phyloP scores from a whole-genome alignment of 2,113 vertebrate species.

The Dromiciops gliroides region DNA sequence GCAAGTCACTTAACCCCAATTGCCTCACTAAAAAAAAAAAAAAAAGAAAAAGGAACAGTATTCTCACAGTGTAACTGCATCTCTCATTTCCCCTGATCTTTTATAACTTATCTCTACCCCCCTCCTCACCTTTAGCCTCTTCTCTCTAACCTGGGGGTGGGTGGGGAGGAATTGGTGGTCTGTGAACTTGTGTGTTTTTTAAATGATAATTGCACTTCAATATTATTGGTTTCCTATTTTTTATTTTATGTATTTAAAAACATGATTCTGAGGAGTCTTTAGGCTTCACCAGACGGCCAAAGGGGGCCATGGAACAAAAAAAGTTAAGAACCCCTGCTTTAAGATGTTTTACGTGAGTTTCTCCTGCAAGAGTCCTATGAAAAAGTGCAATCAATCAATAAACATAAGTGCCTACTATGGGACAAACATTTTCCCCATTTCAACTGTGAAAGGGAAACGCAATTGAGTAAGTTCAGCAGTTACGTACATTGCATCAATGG shows the following conservation, averaged over 20 bases:
- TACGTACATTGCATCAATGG: slow-evolving; percentile 33
- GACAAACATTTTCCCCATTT: neutral
- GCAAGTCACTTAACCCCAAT: too few relatives aligned
- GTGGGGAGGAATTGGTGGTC: neutral
- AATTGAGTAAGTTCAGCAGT: neutral
- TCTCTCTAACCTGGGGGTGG: neutral
- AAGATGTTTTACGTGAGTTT: neutral
- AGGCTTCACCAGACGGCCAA: neutral
- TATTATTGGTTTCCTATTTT: neutral
- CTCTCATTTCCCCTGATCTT: neutral
- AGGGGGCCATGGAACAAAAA: neutral
- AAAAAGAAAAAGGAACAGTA: too few relatives aligned
- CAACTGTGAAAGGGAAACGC: neutral
- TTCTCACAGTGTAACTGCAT: neutral
- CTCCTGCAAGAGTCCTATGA: neutral
- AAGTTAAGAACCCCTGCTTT: neutral
- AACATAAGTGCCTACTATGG: neutral
- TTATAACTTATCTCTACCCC: neutral
- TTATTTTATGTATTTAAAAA: neutral
- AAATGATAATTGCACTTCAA: neutral
- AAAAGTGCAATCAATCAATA: neutral
- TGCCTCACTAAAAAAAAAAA: too few relatives aligned
- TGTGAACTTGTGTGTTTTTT: neutral
- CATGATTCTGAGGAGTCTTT: neutral
- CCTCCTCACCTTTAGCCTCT: neutral